A percentile compares a stretch with the other conserved stretches of the same genome.
These are phyloP conservation scores for Hyles euphorbiae DNA, from an alignment of 1,140 invertebrate species.

Conservation along the genomic window DNA sequence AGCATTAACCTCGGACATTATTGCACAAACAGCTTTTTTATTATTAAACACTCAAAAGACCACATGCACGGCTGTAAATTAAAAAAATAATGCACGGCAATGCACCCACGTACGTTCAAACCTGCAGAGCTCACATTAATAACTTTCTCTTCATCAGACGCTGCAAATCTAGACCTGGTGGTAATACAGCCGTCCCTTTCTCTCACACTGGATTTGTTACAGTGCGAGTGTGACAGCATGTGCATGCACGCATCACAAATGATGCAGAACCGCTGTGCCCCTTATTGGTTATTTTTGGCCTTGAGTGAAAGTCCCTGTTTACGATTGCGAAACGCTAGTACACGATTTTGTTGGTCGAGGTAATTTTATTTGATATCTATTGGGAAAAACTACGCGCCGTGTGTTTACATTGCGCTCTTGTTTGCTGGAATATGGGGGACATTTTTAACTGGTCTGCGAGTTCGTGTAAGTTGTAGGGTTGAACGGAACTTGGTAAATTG, in stretches of 20 bases:
- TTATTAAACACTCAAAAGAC: no score
- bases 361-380: no score
- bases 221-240: constrained; percentile 29
- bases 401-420: no score
- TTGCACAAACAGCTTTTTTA: no score
- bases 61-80: no score
- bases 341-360: neutral
- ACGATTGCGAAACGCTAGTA: constrained; percentile 14
- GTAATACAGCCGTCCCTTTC: constrained; percentile 13
- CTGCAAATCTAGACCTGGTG: constrained; percentile 24
- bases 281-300: constrained; percentile 38
- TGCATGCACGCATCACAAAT: constrained; percentile 26
- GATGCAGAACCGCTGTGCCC: constrained; percentile 26
- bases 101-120: constrained; percentile 3
- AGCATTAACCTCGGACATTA: no score
- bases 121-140: constrained; percentile 9
- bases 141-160: constrained; percentile 25
- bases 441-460: no score
- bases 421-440: no score
- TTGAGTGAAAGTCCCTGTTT: constrained; percentile 48
- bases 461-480: no score
- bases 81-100: no score
- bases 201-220: constrained; percentile 1
- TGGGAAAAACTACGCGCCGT: no score
- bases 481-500: no score